phyloP scores from a whole-genome alignment of 1,140 invertebrate species.

The Zaprionus ghesquierei region DNA sequence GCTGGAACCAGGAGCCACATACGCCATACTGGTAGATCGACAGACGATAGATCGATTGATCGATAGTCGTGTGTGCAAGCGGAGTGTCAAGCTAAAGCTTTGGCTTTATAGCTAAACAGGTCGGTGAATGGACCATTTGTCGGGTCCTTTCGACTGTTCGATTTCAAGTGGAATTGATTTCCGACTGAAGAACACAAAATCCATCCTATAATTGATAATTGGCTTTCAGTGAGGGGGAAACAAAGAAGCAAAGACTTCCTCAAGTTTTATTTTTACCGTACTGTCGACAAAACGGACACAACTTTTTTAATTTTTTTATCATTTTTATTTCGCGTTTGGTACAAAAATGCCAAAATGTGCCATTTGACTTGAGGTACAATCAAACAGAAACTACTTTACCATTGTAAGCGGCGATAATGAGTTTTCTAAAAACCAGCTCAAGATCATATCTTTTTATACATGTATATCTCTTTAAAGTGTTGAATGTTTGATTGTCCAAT shows the following conservation, averaged over 20 bases:
- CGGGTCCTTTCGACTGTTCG: neutral
- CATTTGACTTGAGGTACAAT: conserved; percentile 61
- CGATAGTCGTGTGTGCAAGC: conserved; percentile 2
- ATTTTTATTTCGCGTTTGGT: neutral
- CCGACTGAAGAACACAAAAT: neutral
- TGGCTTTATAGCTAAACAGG: neutral
- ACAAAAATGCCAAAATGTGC: conserved; percentile 39
- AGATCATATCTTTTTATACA: conserved; percentile 44
- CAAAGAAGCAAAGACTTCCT: conserved; percentile 7
- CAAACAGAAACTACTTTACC: conserved; percentile 68
- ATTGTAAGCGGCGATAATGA: conserved; percentile 39
- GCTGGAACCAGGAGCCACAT: conserved; percentile 52
- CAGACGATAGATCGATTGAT: neutral
- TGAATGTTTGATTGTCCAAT: conserved; percentile 59
- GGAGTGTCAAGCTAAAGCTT: conserved; percentile 10
- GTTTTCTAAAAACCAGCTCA: conserved; percentile 49
- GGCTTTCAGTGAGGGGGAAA: neutral
- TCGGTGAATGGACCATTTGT: conserved; percentile 5
- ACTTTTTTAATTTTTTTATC: conserved; percentile 27
- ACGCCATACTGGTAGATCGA: conserved; percentile 77
- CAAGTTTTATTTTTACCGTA: conserved; percentile 1
- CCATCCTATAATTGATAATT: conserved; percentile 15
- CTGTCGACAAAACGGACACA: neutral
- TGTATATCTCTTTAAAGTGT: conserved; percentile 32
- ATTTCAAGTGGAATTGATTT: conserved; percentile 30